Evolutionary conservation across 2,797 vertebrate genomes (phyloP), one percentile per base, ranked within the genome.

Genomic region (Acestrorhynchus altus): DNA sequence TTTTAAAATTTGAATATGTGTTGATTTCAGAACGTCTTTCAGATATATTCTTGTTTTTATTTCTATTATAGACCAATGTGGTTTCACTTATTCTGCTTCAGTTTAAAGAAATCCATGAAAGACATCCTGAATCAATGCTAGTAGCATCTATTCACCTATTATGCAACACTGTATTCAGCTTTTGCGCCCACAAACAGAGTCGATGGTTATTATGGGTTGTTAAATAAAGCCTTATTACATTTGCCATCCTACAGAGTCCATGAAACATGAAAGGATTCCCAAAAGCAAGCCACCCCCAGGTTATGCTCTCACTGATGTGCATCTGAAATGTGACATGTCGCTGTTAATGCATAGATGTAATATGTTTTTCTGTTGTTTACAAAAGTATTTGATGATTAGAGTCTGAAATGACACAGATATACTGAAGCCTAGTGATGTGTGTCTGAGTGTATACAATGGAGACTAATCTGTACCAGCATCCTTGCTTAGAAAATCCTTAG

Each of bases 221-320:
- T 65, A 80, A 59, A 22, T 80, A 63, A 76, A 15, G 31, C 9
- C 71, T 35, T 59, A 51, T 57, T 71, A 42, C 31, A 65, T 57
- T 49, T 75, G 40, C 24, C 47, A 49, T 59, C 57, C 42, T 59
- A 59, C n/a, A 28, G 60, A 59, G 22, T 49, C 4, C 46, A 46
- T 47, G 63, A 24, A 44, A 65, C 61, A 44, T 63, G 31, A 63
- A 63, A 63, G 60, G 35, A 40, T 44, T 47, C 24, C 42, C 63
- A 28, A 13, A 66, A 66, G 42, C 63, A 22, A 40, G 39, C 10
- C 20, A 42, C 61, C 20, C 15, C 12, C 61, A 44, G 61, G n/a
- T 24, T 65, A 13, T 22, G 39, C 44, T 63, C 31, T 60, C 31
- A 63, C 1, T 63, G 60, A n/a, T 63, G 60, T 20, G 60, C 60